These are phyloP conservation scores for Carassius gibelio DNA, from an alignment of 2,113 vertebrate genomes.

Conservation along the genomic window DNA sequence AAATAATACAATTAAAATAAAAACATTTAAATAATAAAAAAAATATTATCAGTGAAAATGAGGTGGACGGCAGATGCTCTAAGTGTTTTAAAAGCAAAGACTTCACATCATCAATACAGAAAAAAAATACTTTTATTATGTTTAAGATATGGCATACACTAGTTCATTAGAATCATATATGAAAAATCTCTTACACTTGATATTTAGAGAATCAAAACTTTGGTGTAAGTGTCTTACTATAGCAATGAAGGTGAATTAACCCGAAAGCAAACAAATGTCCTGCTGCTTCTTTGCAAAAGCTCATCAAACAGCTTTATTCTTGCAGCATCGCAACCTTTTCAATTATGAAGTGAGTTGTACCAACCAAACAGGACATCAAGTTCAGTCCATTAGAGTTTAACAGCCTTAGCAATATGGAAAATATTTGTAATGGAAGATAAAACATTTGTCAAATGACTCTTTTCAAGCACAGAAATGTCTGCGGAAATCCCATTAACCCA, in stretches of 20 bases:
- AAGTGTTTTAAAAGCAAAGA: slow-evolving; percentile 23
- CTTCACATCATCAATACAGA: slow-evolving; percentile 42
- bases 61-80: background rate
- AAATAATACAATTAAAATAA: too few relatives aligned
- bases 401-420: slow-evolving; percentile 56
- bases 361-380: background rate
- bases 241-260: slow-evolving; percentile 20
- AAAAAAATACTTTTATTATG: slow-evolving; percentile 43
- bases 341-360: background rate
- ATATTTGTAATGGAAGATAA: background rate
- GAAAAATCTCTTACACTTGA: slow-evolving; percentile 47
- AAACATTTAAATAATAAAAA: too few relatives aligned
- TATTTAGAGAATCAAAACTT: slow-evolving; percentile 51
- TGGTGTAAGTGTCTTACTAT: slow-evolving; percentile 43
- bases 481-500: background rate
- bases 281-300: slow-evolving; percentile 8
- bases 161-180: slow-evolving; percentile 46
- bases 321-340: background rate
- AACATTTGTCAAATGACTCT: background rate
- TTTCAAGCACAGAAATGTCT: slow-evolving; percentile 34
- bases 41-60: background rate
- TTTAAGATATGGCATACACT: slow-evolving; percentile 43
- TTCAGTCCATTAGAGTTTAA: background rate
- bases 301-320: background rate
- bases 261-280: background rate